A percentile compares a stretch with the other conserved stretches of the same genome.
Evolutionary conservation across 2,888 invertebrate species (phyloP).

Genomic region (Aphodius granarius): DNA sequence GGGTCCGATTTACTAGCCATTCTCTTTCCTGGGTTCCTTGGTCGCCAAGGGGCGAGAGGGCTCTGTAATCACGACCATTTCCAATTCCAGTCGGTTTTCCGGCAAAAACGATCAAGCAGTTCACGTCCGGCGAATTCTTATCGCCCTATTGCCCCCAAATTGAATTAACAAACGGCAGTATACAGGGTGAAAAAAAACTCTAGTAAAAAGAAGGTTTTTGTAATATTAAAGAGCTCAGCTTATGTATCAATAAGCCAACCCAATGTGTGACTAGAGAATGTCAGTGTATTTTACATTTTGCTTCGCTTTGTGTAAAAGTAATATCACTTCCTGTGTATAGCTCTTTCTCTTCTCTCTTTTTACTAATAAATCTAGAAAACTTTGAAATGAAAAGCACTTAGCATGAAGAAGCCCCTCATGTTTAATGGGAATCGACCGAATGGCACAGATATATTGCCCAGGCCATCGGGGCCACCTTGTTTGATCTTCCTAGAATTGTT

Average conservation of each 20-base stretch:
- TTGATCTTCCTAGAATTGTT: background rate
- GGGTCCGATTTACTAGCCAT: slow-evolving; percentile 1
- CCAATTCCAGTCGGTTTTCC: slow-evolving; percentile 51
- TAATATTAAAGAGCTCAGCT: too few species aligned
- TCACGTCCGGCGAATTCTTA: slow-evolving; percentile 41
- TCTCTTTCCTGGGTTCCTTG: background rate
- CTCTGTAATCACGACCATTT: slow-evolving; percentile 49
- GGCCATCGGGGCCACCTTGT: background rate
- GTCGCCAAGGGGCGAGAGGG: slow-evolving; percentile 13
- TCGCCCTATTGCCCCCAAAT: slow-evolving; percentile 14
- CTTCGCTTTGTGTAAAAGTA: too few species aligned
- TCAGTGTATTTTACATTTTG: too few species aligned
- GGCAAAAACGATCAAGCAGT: slow-evolving; percentile 46
- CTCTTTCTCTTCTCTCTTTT: too few species aligned
- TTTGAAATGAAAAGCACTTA: background rate
- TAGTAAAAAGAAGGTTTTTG: too few species aligned
- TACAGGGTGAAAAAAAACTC: background rate
- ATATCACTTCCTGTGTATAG: too few species aligned
- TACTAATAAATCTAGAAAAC: background rate
- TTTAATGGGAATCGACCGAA: background rate
- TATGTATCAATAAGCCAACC: too few species aligned
- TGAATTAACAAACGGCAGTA: background rate
- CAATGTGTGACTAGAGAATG: too few species aligned
- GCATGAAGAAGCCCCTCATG: background rate
- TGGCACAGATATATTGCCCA: background rate